phyloP scores from a whole-genome alignment of 2,888 invertebrate genomes.

The Dryobota labecula region DNA sequence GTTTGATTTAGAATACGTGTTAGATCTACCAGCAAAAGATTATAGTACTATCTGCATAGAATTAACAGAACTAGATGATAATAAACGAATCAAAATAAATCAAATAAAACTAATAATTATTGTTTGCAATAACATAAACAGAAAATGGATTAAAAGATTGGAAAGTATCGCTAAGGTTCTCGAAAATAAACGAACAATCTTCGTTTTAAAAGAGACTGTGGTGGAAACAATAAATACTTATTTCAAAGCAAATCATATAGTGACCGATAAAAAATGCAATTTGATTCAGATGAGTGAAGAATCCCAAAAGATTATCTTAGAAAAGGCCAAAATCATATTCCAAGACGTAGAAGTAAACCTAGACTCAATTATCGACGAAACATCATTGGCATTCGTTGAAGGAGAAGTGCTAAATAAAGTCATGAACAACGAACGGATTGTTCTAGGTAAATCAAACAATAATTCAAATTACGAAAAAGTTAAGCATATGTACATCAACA shows the following conservation, averaged over 20 bases:
- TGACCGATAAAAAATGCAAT: slow-evolving; percentile 27
- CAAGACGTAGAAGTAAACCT: slow-evolving; percentile 41
- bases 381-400: slow-evolving; percentile 30
- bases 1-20: slow-evolving; percentile 41
- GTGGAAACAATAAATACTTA: slow-evolving; percentile 8
- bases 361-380: slow-evolving; percentile 5
- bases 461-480: slow-evolving; percentile 36
- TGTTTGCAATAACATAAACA: slow-evolving; percentile 23
- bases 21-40: slow-evolving; percentile 28
- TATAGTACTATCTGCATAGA: slow-evolving; percentile 16
- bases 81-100: not conserved
- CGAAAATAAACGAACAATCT: slow-evolving; percentile 6
- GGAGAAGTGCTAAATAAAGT: slow-evolving; percentile 33
- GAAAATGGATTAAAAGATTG: slow-evolving; percentile 4
- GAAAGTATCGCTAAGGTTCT: slow-evolving; percentile 17
- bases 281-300: slow-evolving; percentile 37
- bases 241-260: slow-evolving; percentile 18
- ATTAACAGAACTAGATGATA: slow-evolving; percentile 8
- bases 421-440: slow-evolving; percentile 29
- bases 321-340: slow-evolving; percentile 36
- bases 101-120: slow-evolving; percentile 19
- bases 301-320: slow-evolving; percentile 28
- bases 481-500: slow-evolving; percentile 35
- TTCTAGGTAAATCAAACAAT: slow-evolving; percentile 11
- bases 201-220: slow-evolving; percentile 17